Conservation (phyloP, 2,113 vertebrate genomes). For the Melanostigma gelatinosum region DNA sequence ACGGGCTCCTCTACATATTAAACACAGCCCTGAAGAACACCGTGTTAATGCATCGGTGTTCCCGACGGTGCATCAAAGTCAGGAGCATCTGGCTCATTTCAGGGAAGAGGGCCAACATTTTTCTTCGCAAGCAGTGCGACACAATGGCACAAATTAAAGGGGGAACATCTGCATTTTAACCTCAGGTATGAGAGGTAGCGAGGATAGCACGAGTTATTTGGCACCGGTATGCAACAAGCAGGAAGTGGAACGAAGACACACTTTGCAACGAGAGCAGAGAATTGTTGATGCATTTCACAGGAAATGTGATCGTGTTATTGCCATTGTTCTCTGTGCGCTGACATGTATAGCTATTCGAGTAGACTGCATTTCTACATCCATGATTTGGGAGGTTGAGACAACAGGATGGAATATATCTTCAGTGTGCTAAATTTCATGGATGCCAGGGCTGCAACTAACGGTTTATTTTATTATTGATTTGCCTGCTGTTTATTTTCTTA, state of each 20-base stretch:
- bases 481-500: neutral
- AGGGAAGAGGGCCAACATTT: slow-evolving; percentile 47
- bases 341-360: neutral
- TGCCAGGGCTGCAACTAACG: neutral
- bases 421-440: neutral
- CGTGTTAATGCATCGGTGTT: slow-evolving; percentile 77
- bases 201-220: neutral
- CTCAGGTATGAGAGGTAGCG: slow-evolving; percentile 7
- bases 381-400: neutral
- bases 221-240: slow-evolving; percentile 3
- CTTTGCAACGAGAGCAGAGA: neutral
- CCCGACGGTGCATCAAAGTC: slow-evolving; percentile 65
- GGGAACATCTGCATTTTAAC: slow-evolving; percentile 47
- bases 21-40: slow-evolving; percentile 68
- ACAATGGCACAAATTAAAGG: slow-evolving; percentile 41
- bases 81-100: slow-evolving; percentile 67
- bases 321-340: neutral
- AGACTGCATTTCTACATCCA: neutral
- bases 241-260: neutral
- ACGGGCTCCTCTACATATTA: slow-evolving; percentile 74
- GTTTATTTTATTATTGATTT: neutral
- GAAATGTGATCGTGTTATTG: neutral
- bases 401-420: neutral
- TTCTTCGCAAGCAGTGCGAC: slow-evolving; percentile 41
- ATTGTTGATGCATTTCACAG: neutral